Evolutionary conservation across 2,888 invertebrate genomes (phyloP).

Genomic region (Lycocerus yunnanus): DNA sequence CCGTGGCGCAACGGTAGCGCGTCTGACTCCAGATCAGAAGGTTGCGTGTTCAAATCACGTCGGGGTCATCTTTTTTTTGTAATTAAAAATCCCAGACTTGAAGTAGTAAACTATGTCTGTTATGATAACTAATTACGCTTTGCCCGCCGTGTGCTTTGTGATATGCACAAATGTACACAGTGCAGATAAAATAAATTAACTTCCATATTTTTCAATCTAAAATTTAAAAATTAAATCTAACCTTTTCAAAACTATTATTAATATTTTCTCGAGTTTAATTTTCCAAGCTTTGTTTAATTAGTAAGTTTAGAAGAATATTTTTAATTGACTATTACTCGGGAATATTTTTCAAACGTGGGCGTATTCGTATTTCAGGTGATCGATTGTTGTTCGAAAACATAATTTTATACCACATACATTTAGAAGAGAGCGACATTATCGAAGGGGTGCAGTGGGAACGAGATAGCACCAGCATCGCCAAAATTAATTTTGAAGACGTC

Average conservation of each 20-base stretch:
- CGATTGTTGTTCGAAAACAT: slow-evolving; percentile 43
- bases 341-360: slow-evolving; percentile 46
- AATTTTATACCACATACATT: slow-evolving; percentile 38
- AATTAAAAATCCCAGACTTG: not conserved
- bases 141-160: too few species aligned
- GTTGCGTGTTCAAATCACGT: slow-evolving; percentile 98
- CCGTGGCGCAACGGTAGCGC: slow-evolving; percentile 98
- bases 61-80: slow-evolving; percentile 73
- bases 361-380: slow-evolving; percentile 44
- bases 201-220: not conserved
- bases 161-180: not conserved
- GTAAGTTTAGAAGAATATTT: slow-evolving; percentile 28
- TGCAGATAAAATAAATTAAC: not conserved
- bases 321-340: slow-evolving; percentile 40
- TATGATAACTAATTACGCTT: too few species aligned
- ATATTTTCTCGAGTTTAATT: slow-evolving; percentile 26
- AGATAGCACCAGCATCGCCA: slow-evolving; percentile 35
- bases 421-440: slow-evolving; percentile 25
- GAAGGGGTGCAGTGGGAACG: slow-evolving; percentile 28
- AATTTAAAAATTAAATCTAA: not conserved
- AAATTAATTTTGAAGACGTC: slow-evolving; percentile 42
- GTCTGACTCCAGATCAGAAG: slow-evolving; percentile 98
- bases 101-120: not conserved
- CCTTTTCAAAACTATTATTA: slow-evolving; percentile 6
- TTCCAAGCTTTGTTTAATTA: slow-evolving; percentile 34